Percentiles rank a stretch among this genome's conserved stretches.
phyloP scores from a whole-genome alignment of 2,888 invertebrate genomes.

The Drosophila anomalipes region DNA sequence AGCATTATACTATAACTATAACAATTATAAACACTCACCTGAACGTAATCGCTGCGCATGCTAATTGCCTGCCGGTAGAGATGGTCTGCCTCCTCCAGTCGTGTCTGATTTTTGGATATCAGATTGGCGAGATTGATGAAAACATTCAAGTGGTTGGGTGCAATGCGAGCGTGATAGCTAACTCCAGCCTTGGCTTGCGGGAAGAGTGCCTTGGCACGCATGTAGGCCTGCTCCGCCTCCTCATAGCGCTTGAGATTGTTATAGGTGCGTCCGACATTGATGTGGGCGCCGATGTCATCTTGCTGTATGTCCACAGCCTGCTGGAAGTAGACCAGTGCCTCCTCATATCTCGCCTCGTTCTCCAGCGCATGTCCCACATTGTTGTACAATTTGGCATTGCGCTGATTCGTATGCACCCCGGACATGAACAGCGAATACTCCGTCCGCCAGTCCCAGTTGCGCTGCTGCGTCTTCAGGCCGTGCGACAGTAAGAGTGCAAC shows the following conservation, averaged over 20 bases:
- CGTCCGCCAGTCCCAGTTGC: conserved; percentile 97
- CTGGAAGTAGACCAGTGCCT: conserved; percentile 95
- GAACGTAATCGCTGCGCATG: conserved; percentile 96
- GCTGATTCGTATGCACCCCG: conserved; percentile 92
- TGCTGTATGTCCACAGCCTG: conserved; percentile 97
- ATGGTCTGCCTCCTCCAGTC: conserved; percentile 97
- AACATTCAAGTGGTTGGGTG: conserved; percentile 97
- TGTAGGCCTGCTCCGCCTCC: conserved; percentile 97
- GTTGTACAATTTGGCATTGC: conserved; percentile 98
- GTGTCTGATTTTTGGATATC: conserved; percentile 95
- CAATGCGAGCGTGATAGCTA: conserved; percentile 97
- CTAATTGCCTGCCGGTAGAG: conserved; percentile 97
- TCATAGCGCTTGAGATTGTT: conserved; percentile 94
- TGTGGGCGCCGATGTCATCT: conserved; percentile 98
- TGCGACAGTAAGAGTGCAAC: conserved; percentile 90
- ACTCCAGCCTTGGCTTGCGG: conserved; percentile 97
- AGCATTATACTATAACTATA: not conserved
- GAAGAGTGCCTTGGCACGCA: conserved; percentile 94
- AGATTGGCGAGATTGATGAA: conserved; percentile 97
- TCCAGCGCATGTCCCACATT: conserved; percentile 98
- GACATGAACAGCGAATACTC: conserved; percentile 98
- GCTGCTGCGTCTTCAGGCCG: conserved; percentile 92
- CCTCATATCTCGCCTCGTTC: conserved; percentile 88
- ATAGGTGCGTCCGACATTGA: conserved; percentile 97
- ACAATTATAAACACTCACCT: conserved; percentile 83